Base-by-base conservation (phyloP, 2,888 invertebrate species). In the Harpalus rubripes region DNA sequence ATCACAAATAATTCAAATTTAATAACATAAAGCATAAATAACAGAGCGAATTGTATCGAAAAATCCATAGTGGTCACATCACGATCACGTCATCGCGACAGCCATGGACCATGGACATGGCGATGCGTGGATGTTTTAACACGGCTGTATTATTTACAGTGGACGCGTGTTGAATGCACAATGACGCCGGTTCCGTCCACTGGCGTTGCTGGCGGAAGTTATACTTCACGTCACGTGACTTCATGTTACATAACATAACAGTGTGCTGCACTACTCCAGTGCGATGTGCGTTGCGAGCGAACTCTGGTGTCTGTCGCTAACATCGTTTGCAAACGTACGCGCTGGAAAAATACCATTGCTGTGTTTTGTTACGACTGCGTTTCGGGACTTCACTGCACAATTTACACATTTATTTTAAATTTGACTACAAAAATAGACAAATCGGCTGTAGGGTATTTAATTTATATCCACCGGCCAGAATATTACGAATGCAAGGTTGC, bases 161-260 rank as follows among this genome's bases (percentile, higher is more conserved):
- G 72, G 22, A 78, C 84, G 76, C 58, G 63, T 72, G 78, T 65
- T 85, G 85, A 85, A 85, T 85, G 81, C 76, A 81, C 72, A 81
- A 80, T 80, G 84, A 59, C 85, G 72, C 56, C 80, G 65, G 65
- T 83, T 85, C 85, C 85, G 85, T 56, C 83, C 83, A 59, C 56
- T 82, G 83, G 65, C 78, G 68, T 32, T 78, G 61, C 74, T 81
- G 39, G 52, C 82, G 85, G 85, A 85, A 83, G 84, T 84, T 84
- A 84, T 85, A 72, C 68, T 84, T 85, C 83, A 83, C 79, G 79
- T 80, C 85, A 85, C 80, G 84, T 84, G 79, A 80, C 79, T 80
- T 78, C 74, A 78, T 78, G 78, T 78, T 78, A 78, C 58, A 58
- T 78, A 78, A 78, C 41, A 58, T 56, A 26, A 78, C 58, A 76